phyloP scores from a whole-genome alignment of 1,140 invertebrate species.

The Trichogramma pretiosum region DNA sequence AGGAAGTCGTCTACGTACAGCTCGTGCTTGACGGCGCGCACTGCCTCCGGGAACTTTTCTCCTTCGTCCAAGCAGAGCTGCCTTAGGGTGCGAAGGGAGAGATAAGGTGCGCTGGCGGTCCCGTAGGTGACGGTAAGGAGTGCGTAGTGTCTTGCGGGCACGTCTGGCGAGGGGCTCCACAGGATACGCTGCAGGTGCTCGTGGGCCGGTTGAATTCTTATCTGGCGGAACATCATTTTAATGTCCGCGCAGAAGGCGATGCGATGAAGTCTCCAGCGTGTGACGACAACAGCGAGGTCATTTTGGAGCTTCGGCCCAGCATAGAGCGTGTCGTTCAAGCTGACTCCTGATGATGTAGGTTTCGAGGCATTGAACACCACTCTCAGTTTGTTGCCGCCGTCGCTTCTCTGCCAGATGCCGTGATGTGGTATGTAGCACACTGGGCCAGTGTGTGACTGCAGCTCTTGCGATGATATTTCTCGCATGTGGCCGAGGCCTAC shows the following conservation, averaged over 20 bases:
- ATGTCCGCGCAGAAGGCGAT: slow-evolving; percentile 4
- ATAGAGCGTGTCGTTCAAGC: neutral
- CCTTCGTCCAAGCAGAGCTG: slow-evolving; percentile 2
- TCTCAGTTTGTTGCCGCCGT: neutral
- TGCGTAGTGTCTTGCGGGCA: neutral
- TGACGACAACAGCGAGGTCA: neutral
- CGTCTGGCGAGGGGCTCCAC: slow-evolving; percentile 1
- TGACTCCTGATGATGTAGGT: neutral
- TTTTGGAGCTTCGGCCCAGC: slow-evolving; percentile 1
- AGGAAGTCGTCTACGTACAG: slow-evolving; percentile 11
- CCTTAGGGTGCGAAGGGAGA: neutral
- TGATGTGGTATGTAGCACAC: slow-evolving; percentile 7
- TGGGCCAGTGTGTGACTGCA: neutral
- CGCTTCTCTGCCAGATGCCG: slow-evolving; percentile 3
- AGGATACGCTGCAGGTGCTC: neutral
- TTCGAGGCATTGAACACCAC: slow-evolving; percentile 11
- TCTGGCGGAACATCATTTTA: slow-evolving; percentile 5
- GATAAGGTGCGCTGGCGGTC: neutral
- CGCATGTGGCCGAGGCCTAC: neutral
- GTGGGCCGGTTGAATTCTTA: neutral
- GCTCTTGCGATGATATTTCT: neutral
- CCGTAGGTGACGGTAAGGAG: neutral
- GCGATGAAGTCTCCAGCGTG: slow-evolving; percentile 3
- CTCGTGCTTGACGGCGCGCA: neutral
- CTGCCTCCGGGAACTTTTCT: neutral